A percentile compares a stretch with the other conserved stretches of the same genome.
phyloP scores from a whole-genome alignment of 1,140 invertebrate genomes.

The Pentalonia nigronervosa region DNA sequence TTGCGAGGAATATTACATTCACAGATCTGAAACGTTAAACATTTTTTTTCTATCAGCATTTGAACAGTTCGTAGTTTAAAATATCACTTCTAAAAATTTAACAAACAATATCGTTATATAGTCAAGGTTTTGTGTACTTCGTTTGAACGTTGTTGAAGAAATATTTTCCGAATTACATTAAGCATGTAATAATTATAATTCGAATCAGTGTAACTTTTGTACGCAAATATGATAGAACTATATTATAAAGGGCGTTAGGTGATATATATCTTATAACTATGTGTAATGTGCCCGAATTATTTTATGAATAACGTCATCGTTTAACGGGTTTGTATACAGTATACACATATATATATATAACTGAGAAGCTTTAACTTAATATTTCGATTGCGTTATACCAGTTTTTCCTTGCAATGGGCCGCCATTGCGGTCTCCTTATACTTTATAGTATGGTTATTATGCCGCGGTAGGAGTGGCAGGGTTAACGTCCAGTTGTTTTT shows the following conservation, averaged over 20 bases:
- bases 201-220: not conserved
- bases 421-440: not conserved
- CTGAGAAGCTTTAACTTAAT: not conserved
- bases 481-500: constrained; percentile 42
- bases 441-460: not conserved
- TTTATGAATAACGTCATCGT: not conserved
- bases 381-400: not conserved
- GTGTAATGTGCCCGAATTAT: not conserved
- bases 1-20: not conserved
- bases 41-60: not conserved
- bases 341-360: not conserved
- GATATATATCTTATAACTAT: not conserved
- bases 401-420: not conserved
- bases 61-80: not conserved
- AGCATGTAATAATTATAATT: not conserved
- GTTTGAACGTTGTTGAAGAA: not conserved
- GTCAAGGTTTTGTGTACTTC: not conserved
- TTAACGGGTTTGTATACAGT: not conserved
- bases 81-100: not conserved
- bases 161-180: not conserved
- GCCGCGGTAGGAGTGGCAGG: not conserved
- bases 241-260: not conserved
- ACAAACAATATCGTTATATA: not conserved
- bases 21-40: not conserved
- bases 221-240: not conserved